Percentiles rank a stretch among this genome's conserved stretches.
phyloP scores from a whole-genome alignment of 2,797 vertebrate species.

The Garrulus glandarius region DNA sequence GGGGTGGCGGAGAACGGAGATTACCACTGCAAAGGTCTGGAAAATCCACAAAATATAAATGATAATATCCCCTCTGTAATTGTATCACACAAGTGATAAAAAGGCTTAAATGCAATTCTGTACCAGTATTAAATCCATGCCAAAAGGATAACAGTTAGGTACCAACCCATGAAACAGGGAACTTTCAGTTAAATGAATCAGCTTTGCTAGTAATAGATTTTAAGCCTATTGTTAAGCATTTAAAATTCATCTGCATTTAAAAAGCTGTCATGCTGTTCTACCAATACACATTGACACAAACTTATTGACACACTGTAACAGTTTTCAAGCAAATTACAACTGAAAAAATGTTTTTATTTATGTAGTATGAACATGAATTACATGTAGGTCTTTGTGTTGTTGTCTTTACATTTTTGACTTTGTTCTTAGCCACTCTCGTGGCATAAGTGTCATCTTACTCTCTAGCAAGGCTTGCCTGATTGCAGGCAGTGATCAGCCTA shows the following conservation, averaged over 20 bases:
- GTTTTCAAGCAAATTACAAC: neutral
- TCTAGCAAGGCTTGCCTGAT: neutral
- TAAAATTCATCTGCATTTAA: neutral
- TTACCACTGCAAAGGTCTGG: neutral
- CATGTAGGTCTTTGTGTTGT: accelerated
- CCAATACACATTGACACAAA: neutral
- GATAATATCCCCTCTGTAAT: neutral
- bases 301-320: neutral
- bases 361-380: neutral
- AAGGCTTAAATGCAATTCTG: neutral
- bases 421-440: neutral
- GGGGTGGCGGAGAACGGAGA: neutral
- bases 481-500: neutral
- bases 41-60: neutral
- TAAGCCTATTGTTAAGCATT: neutral
- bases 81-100: neutral
- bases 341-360: neutral
- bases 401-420: neutral
- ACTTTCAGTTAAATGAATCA: neutral
- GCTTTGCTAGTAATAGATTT: neutral
- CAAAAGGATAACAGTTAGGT: neutral
- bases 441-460: neutral
- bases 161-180: neutral
- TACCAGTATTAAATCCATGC: neutral
- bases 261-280: neutral